Evolutionary conservation across 2,113 vertebrate genomes (phyloP), one percentile per base, ranked within the genome.

Genomic region (Gymnarchus niloticus): DNA sequence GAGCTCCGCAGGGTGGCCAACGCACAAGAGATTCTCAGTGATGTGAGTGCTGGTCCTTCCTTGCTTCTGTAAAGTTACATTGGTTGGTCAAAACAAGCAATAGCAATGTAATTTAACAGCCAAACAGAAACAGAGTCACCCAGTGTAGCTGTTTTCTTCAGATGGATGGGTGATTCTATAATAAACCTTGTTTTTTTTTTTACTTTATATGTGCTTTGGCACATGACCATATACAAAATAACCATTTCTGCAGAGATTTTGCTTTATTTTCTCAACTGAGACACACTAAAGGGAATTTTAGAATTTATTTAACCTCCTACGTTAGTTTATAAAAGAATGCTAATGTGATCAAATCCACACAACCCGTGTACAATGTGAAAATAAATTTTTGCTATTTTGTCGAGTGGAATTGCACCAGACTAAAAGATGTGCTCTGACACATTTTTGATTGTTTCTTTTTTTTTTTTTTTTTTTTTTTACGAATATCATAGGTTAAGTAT

Each of bases 1-100:
- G 98, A 99, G 91, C 95, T 99, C 87, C 96, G 96, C 86, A 95
- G 98, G 89, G 98, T 99, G 51, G 97, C 97, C 44, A 93, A 97
- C 86, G 98, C 98, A 87, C 98, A 99, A 91, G 96, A 99, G 90
- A 87, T 93, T 86, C 94, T 99, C 91, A 99, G 98, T 91, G 98
- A 99, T 87, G 98, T 99, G 91, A 94, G 97, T 93, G 6, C 7
- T 65, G 19, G 19, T 65, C 41, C 23, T 8, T 84, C 46, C 1
- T 33, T n/a, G n/a, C 48, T 33, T 21, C 73, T 37, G 0, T 37
- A 41, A 9, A 6, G 3, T 69, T 69, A 69, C 12, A 17, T 14
- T 28, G 57, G n/a, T 25, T 61, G 57, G 57, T 61, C 5, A 5
- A 76, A 14, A 76, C 41, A 76, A 76, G 17, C 46, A 80, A 48